phyloP scores from a whole-genome alignment of 2,888 invertebrate genomes.

The Rapana venosa region DNA sequence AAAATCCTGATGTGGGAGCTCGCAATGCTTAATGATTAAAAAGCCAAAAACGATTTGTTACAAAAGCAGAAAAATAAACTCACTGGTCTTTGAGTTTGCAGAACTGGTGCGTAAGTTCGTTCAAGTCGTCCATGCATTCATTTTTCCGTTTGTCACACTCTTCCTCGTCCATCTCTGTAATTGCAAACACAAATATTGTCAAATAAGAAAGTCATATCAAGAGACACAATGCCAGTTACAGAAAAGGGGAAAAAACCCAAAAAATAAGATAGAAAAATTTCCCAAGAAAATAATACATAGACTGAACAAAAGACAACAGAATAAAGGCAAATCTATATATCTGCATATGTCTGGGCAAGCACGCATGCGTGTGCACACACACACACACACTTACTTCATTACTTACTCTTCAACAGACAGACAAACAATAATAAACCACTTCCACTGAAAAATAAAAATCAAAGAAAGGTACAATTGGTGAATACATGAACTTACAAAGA shows the following conservation, averaged over 20 bases:
- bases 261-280: too few relatives aligned
- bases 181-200: slow-evolving; percentile 76
- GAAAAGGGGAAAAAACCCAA: too few relatives aligned
- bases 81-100: slow-evolving; percentile 90
- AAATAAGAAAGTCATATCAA: neutral
- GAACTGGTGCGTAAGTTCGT: slow-evolving; percentile 93
- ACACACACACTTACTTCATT: neutral
- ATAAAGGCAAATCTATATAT: too few relatives aligned
- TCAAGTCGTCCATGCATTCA: slow-evolving; percentile 91
- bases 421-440: too few relatives aligned
- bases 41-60: neutral
- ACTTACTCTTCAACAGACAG: neutral
- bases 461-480: neutral
- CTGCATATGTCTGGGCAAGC: neutral
- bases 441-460: neutral
- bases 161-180: slow-evolving; percentile 90
- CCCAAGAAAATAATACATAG: too few relatives aligned
- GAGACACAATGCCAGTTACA: neutral
- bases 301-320: too few relatives aligned
- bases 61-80: slow-evolving; percentile 62
- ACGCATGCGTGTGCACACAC: neutral
- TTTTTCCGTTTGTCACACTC: slow-evolving; percentile 91
- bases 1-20: neutral
- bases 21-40: neutral
- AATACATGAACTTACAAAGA: neutral